These are phyloP conservation scores for Passer domesticus DNA, from an alignment of 2,113 vertebrate species.

Conservation along the genomic window DNA sequence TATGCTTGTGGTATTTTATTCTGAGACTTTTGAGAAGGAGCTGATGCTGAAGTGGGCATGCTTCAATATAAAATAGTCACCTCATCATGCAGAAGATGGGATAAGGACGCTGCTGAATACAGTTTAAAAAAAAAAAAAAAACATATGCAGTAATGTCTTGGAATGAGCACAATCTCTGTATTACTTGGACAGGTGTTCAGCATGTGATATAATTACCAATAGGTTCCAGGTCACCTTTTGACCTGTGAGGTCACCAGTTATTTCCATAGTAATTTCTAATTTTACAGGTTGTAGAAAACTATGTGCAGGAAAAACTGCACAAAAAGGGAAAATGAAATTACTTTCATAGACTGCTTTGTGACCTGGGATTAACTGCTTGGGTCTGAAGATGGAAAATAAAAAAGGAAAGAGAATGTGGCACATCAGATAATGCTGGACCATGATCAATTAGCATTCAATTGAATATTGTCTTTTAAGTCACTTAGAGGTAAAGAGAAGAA, in stretches of 20 bases:
- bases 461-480: not conserved
- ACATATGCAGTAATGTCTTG: not conserved
- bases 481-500: not conserved
- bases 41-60: not conserved
- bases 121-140: not conserved
- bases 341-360: not conserved
- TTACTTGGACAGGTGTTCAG: not conserved
- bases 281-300: not conserved
- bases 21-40: not conserved
- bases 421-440: not conserved
- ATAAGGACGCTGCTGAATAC: not conserved
- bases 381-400: not conserved
- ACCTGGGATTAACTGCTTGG: not conserved
- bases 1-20: not conserved
- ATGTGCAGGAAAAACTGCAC: not conserved
- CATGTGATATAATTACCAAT: not conserved
- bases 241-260: not conserved
- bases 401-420: not conserved
- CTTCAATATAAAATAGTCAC: not conserved
- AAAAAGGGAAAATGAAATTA: not conserved
- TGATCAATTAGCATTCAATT: not conserved
- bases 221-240: conserved; percentile 15
- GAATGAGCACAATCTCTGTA: not conserved
- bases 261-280: not conserved
- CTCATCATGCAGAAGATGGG: not conserved